Base-by-base conservation (phyloP, 1,140 invertebrate species). In the Zaprionus camerounensis region DNA sequence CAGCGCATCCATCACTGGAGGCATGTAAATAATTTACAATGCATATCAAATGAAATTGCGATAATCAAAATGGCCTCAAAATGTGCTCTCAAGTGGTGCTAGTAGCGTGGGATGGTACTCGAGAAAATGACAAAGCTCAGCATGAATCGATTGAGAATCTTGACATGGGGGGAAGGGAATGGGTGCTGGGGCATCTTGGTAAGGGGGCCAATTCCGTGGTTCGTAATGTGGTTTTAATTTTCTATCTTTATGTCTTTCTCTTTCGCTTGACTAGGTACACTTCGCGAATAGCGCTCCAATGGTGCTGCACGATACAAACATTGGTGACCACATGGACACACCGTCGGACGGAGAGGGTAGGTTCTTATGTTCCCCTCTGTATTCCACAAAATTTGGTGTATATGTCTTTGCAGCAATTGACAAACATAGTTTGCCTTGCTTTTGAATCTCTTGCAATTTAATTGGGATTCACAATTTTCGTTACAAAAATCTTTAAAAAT, bases 211-310 rank as follows among this genome's bases (percentile, higher is more conserved):
- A 34, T 34, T 26, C 28, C 49, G 28, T 31, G 1, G 28, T 12
- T 36, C 3, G 34, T 2, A 59, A 58, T 63, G 44, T 28, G 26
- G 69, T 72, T 81, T 24, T 5, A 71, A 80, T 56, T 44, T 49
- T 53, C 73, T 82, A 36, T 57, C 38, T 70, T 53, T 77, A 6
- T 61, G 20, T 31, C 15, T 51, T 13, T 65, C 28, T 38, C 15
- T 38, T 58, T 20, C 15, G 38, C 36, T 71, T 72, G 67, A 12
- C 68, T 9, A 92, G 91, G 91, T 92, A 55, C 84, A 87, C 57
- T 92, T 92, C 85, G 86, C 86, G 55, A 86, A 88, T 24, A 82
- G 74, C 58, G 76, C 76, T 69, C 67, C 71, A 26, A 61, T 77
- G 78, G 74, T 88, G 71, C 71, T 81, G 22, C 61, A 75, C 31